A percentile compares a stretch with the other conserved stretches of the same genome.
These are phyloP conservation scores for Clanis bilineata DNA, from an alignment of 2,888 invertebrate genomes.

Conservation along the genomic window DNA sequence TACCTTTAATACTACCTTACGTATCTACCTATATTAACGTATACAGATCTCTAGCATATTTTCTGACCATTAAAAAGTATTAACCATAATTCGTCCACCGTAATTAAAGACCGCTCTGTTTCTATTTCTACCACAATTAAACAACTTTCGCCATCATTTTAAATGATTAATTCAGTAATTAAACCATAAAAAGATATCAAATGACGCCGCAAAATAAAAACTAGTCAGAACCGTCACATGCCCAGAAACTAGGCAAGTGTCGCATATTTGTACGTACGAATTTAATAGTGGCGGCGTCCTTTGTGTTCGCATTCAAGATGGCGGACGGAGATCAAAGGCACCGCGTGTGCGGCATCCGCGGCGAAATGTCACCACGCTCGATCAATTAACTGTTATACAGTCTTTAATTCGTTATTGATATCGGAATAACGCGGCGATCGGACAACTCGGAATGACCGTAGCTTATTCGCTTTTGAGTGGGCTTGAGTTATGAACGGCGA, in stretches of 20 bases:
- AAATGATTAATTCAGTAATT: slow-evolving; percentile 18
- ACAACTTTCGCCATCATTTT: slow-evolving; percentile 14
- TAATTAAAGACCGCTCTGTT: not conserved
- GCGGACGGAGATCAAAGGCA: slow-evolving; percentile 60
- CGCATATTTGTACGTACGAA: slow-evolving; percentile 76
- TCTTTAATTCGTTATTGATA: slow-evolving; percentile 71
- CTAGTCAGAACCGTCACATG: slow-evolving; percentile 49
- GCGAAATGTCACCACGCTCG: slow-evolving; percentile 78
- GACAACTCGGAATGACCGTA: slow-evolving; percentile 50
- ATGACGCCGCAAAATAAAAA: slow-evolving; percentile 30
- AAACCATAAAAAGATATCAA: slow-evolving; percentile 14
- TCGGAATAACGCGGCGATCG: slow-evolving; percentile 49
- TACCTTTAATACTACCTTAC: too few relatives aligned
- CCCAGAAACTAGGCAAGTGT: slow-evolving; percentile 69
- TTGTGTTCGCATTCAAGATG: slow-evolving; percentile 59
- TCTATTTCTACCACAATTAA: not conserved
- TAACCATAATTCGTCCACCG: not conserved
- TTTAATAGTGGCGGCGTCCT: slow-evolving; percentile 73
- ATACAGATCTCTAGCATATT: too few relatives aligned
- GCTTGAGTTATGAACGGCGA: slow-evolving; percentile 26
- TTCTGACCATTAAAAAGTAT: not conserved
- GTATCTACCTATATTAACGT: too few relatives aligned
- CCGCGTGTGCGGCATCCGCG: slow-evolving; percentile 67
- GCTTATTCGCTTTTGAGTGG: slow-evolving; percentile 49
- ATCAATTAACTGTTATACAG: slow-evolving; percentile 72